Conservation (phyloP, 2,888 invertebrate species). For the Drosophila vallismaia region DNA sequence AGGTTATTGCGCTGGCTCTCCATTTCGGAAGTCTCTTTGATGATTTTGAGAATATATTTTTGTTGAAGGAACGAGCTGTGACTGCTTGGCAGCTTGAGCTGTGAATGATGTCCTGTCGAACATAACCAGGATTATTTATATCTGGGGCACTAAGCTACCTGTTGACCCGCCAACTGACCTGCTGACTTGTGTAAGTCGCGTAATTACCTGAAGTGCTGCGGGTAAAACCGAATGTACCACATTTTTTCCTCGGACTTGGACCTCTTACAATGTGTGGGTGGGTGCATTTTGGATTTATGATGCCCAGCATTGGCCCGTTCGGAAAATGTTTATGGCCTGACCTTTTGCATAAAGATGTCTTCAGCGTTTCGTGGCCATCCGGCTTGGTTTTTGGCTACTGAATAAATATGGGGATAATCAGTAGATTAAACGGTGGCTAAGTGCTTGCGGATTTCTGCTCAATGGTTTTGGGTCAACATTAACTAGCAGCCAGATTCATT, state of each 20-base stretch:
- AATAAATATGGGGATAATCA: slow-evolving; percentile 14
- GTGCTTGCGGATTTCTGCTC: slow-evolving; percentile 21
- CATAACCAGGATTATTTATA: slow-evolving; percentile 71
- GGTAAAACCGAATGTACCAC: slow-evolving; percentile 43
- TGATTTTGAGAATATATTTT: slow-evolving; percentile 1
- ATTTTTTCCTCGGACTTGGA: slow-evolving; percentile 10
- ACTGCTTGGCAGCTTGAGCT: slow-evolving; percentile 46
- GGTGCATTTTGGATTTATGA: slow-evolving; percentile 6
- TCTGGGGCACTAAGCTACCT: slow-evolving; percentile 42
- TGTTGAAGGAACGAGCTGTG: slow-evolving; percentile 30
- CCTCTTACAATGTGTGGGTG: slow-evolving; percentile 10
- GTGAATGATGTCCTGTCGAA: slow-evolving; percentile 70
- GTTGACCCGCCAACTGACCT: slow-evolving; percentile 30
- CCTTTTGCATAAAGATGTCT: slow-evolving; percentile 48
- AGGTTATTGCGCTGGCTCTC: slow-evolving; percentile 50
- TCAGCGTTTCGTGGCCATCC: not conserved
- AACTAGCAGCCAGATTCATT: slow-evolving; percentile 12
- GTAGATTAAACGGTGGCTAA: slow-evolving; percentile 38
- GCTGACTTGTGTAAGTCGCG: slow-evolving; percentile 43
- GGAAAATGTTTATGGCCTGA: slow-evolving; percentile 55
- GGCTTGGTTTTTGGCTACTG: slow-evolving; percentile 4
- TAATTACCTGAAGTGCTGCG: slow-evolving; percentile 64
- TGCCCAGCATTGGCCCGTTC: not conserved
- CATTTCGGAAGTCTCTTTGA: slow-evolving; percentile 16
- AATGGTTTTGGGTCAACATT: slow-evolving; percentile 28